Evolutionary conservation across 1,140 invertebrate species (phyloP).

Genomic region (Formica selysi): DNA sequence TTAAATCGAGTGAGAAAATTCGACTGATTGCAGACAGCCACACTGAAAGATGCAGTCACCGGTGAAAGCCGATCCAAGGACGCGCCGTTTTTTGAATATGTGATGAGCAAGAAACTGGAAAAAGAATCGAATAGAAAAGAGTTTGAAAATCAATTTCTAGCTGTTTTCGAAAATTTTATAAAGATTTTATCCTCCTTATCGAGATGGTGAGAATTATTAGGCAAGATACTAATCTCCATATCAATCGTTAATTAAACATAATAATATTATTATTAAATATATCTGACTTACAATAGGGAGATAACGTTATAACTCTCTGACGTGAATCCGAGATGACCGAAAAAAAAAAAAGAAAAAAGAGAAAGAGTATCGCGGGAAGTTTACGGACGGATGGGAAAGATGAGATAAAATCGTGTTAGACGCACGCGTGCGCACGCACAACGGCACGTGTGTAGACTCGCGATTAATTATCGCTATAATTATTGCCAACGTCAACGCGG

Average conservation of each 20-base stretch:
- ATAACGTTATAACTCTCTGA: not conserved
- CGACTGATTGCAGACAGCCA: conserved; percentile 30
- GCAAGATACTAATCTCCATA: not conserved
- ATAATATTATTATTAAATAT: not conserved
- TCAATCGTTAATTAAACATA: not conserved
- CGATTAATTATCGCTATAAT: conserved; percentile 53
- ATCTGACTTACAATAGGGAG: not conserved
- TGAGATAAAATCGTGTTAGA: conserved; percentile 42
- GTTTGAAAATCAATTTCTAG: not conserved
- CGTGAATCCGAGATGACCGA: conserved; percentile 29
- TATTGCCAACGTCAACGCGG: conserved; percentile 28
- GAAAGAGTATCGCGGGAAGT: conserved; percentile 47
- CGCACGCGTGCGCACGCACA: not conserved
- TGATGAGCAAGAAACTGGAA: not conserved
- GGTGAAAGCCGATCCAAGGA: conserved; percentile 5
- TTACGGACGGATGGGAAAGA: not conserved
- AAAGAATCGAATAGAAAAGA: not conserved
- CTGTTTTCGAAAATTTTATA: not conserved
- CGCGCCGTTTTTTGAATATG: conserved; percentile 22
- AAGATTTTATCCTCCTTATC: not conserved
- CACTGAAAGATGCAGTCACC: conserved; percentile 13
- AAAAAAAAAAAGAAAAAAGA: conserved; percentile 49
- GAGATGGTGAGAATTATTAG: not conserved
- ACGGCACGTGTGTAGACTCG: conserved; percentile 17
- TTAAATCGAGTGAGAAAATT: conserved; percentile 61